phyloP scores from a whole-genome alignment of 2,888 invertebrate genomes.

The Octodonta nipae region DNA sequence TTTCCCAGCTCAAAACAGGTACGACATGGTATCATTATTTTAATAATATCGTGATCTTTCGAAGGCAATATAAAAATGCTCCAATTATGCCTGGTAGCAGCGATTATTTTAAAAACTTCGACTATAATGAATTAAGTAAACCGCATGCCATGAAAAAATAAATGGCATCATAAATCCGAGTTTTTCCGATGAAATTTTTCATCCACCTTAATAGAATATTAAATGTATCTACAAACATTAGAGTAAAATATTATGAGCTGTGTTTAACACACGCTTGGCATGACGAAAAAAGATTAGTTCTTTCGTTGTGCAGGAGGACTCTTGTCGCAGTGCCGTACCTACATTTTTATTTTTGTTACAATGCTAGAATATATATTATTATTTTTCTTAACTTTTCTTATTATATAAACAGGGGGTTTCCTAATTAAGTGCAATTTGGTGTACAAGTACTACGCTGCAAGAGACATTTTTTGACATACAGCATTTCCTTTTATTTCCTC shows the following conservation, averaged over 20 bases:
- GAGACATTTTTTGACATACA: too few relatives aligned
- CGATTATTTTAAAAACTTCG: too few relatives aligned
- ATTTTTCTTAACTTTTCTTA: too few relatives aligned
- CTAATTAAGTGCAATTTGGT: too few relatives aligned
- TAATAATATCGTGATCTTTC: too few relatives aligned
- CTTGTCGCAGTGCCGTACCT: too few relatives aligned
- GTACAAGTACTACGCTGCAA: too few relatives aligned
- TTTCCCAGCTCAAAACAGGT: neutral
- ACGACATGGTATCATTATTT: neutral
- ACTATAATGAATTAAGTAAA: slow-evolving; percentile 1
- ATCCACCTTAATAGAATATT: slow-evolving; percentile 7
- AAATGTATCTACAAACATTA: slow-evolving; percentile 13
- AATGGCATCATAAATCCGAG: slow-evolving; percentile 1
- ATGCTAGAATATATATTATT: too few relatives aligned
- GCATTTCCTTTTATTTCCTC: too few relatives aligned
- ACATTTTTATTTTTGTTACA: too few relatives aligned
- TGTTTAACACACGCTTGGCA: slow-evolving; percentile 13
- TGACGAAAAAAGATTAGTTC: slow-evolving; percentile 11
- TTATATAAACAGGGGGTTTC: too few relatives aligned
- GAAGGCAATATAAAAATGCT: neutral
- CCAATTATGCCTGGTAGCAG: slow-evolving; percentile 1
- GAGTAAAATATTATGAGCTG: slow-evolving; percentile 11
- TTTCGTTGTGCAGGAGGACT: too few relatives aligned
- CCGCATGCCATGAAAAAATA: neutral
- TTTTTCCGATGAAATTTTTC: slow-evolving; percentile 1